phyloP scores from a whole-genome alignment of 2,797 vertebrate genomes.

The Smutsia temminckii region DNA sequence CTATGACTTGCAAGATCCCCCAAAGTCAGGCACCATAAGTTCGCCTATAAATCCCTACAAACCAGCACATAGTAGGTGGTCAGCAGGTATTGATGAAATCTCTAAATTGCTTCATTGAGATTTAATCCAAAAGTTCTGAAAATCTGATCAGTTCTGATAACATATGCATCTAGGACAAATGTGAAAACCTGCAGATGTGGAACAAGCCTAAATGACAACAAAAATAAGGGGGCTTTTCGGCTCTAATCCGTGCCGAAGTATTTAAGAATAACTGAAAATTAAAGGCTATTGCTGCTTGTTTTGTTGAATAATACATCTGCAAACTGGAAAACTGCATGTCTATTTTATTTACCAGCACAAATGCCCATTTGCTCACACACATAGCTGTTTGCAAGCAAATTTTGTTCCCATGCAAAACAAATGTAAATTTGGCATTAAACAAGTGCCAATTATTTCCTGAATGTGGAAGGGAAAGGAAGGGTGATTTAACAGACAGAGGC shows the following conservation, averaged over 20 bases:
- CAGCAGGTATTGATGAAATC: neutral
- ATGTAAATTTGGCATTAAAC: conserved; percentile 84
- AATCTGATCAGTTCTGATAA: conserved; percentile 42
- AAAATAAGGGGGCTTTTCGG: neutral
- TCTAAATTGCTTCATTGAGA: neutral
- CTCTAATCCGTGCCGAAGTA: conserved; percentile 48
- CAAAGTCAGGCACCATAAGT: neutral
- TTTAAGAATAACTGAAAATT: conserved; percentile 75
- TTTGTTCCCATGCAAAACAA: conserved; percentile 82
- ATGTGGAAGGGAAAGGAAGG: conserved; percentile 76
- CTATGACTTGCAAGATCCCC: neutral
- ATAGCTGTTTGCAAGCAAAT: conserved; percentile 82
- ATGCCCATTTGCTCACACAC: conserved; percentile 82
- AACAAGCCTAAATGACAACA: conserved; percentile 49
- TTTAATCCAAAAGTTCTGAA: conserved; percentile 30
- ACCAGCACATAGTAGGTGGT: neutral
- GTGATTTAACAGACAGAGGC: conserved; percentile 77
- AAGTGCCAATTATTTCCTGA: conserved; percentile 83
- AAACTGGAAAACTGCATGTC: conserved; percentile 78
- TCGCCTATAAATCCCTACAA: neutral
- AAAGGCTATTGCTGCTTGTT: conserved; percentile 71
- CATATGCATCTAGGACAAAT: conserved; percentile 58
- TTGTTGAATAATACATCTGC: conserved; percentile 81
- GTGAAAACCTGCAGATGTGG: conserved; percentile 21
- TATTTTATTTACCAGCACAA: conserved; percentile 81